A percentile compares a stretch with the other conserved stretches of the same genome.
phyloP scores from a whole-genome alignment of 2,888 invertebrate genomes.

The Tetragnatha montana region DNA sequence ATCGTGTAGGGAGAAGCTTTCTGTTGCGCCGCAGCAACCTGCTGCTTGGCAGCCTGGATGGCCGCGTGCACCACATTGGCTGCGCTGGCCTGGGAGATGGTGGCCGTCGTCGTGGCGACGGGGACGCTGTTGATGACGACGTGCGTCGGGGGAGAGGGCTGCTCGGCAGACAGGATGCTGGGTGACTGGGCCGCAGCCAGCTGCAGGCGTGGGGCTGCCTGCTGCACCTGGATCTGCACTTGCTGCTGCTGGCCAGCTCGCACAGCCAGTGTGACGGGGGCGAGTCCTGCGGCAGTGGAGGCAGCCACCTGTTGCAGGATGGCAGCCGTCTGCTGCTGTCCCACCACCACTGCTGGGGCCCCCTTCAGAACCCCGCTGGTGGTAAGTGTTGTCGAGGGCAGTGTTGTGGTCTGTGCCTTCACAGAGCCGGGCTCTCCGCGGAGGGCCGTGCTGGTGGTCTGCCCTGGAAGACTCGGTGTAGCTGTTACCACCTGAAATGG shows the following conservation, averaged over 20 bases:
- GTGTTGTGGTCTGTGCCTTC: slow-evolving; percentile 64
- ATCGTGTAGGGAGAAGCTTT: slow-evolving; percentile 69
- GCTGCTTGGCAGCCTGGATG: slow-evolving; percentile 62
- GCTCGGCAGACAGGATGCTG: slow-evolving; percentile 42
- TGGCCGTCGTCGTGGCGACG: slow-evolving; percentile 16
- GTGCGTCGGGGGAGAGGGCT: slow-evolving; percentile 39
- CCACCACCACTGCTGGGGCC: slow-evolving; percentile 64
- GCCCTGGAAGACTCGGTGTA: slow-evolving; percentile 64
- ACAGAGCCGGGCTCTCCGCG: slow-evolving; percentile 61
- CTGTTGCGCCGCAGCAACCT: slow-evolving; percentile 46
- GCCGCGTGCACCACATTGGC: slow-evolving; percentile 68
- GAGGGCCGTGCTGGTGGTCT: slow-evolving; percentile 10
- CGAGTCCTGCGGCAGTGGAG: slow-evolving; percentile 28
- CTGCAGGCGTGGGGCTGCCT: slow-evolving; percentile 41
- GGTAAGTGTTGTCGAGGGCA: slow-evolving; percentile 62
- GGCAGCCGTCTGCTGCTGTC: slow-evolving; percentile 60
- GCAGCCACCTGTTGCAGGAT: slow-evolving; percentile 61
- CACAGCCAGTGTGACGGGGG: slow-evolving; percentile 67
- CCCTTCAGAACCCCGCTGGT: slow-evolving; percentile 66
- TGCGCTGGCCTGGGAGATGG: slow-evolving; percentile 24
- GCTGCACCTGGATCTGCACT: slow-evolving; percentile 62
- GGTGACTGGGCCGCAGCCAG: slow-evolving; percentile 25
- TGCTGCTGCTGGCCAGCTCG: slow-evolving; percentile 49
- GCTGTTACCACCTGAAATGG: slow-evolving; percentile 69
- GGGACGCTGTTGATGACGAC: slow-evolving; percentile 61